phyloP scores from a whole-genome alignment of 1,140 invertebrate genomes.

The Dermatophagoides farinae region DNA sequence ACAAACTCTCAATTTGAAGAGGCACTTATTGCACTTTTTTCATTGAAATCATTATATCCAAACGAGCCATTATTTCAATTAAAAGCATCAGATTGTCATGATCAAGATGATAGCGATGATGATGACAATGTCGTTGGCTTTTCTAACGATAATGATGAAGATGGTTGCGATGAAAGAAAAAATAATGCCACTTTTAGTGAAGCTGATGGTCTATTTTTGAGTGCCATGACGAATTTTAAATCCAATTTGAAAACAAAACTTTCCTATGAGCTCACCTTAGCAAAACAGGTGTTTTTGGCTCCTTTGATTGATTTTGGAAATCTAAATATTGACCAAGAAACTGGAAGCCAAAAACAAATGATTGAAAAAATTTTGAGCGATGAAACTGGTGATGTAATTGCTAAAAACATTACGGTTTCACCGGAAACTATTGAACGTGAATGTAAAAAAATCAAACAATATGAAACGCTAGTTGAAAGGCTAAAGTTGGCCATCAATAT shows the following conservation, averaged over 20 bases:
- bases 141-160: not conserved
- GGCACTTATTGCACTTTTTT: not conserved
- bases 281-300: not conserved
- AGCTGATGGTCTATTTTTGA: not conserved
- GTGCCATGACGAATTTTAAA: not conserved
- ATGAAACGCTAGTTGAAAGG: too few relatives aligned
- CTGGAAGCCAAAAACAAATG: too few relatives aligned
- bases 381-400: too few relatives aligned
- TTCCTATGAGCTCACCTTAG: not conserved
- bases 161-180: not conserved
- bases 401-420: too few relatives aligned
- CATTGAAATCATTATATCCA: not conserved
- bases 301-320: constrained; percentile 5
- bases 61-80: not conserved
- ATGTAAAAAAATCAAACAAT: too few relatives aligned
- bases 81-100: not conserved
- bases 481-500: too few relatives aligned
- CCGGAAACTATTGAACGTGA: too few relatives aligned
- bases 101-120: not conserved
- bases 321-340: too few relatives aligned
- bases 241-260: not conserved
- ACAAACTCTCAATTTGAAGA: not conserved
- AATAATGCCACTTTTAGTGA: not conserved
- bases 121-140: not conserved
- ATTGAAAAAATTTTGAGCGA: too few relatives aligned